A percentile compares a stretch with the other conserved stretches of the same genome.
phyloP scores from a whole-genome alignment of 2,797 vertebrate species.

The Lemur catta region DNA sequence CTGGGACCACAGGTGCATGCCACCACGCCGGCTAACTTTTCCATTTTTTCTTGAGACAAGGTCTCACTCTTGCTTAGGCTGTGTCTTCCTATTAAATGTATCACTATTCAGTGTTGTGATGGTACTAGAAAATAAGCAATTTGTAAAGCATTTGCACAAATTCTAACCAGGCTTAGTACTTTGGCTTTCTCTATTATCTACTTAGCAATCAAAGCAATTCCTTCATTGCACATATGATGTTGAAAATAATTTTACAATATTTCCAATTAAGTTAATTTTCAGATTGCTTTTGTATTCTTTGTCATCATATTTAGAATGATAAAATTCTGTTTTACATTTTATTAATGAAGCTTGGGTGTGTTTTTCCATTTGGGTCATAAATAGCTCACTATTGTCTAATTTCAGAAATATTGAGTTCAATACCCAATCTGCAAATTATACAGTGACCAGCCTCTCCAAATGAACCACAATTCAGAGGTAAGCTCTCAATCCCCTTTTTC shows the following conservation, averaged over 20 bases:
- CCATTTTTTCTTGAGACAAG: too few relatives aligned
- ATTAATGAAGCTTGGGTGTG: slow-evolving; percentile 49
- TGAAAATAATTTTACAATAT: slow-evolving; percentile 79
- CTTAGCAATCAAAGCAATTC: slow-evolving; percentile 73
- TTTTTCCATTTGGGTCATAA: slow-evolving; percentile 71
- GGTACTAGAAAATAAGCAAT: slow-evolving; percentile 69
- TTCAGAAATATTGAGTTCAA: slow-evolving; percentile 71
- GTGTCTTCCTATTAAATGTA: slow-evolving; percentile 47
- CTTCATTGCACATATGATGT: slow-evolving; percentile 68
- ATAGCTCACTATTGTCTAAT: slow-evolving; percentile 50
- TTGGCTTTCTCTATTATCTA: slow-evolving; percentile 67
- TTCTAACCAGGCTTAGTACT: slow-evolving; percentile 47
- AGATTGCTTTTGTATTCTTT: slow-evolving; percentile 59
- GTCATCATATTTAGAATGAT: slow-evolving; percentile 63
- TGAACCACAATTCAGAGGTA: background rate
- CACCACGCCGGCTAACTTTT: too few relatives aligned
- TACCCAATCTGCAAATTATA: slow-evolving; percentile 46
- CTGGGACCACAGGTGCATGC: too few relatives aligned
- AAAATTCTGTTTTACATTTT: slow-evolving; percentile 69
- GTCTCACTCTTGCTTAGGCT: too few relatives aligned
- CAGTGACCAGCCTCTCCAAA: background rate
- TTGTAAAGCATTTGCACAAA: slow-evolving; percentile 49
- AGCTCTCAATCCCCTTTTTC: background rate
- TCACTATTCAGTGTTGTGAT: slow-evolving; percentile 65
- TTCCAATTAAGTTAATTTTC: slow-evolving; percentile 75